Evolutionary conservation across 2,797 vertebrate species (phyloP).

Genomic region (Nannoperca australis): DNA sequence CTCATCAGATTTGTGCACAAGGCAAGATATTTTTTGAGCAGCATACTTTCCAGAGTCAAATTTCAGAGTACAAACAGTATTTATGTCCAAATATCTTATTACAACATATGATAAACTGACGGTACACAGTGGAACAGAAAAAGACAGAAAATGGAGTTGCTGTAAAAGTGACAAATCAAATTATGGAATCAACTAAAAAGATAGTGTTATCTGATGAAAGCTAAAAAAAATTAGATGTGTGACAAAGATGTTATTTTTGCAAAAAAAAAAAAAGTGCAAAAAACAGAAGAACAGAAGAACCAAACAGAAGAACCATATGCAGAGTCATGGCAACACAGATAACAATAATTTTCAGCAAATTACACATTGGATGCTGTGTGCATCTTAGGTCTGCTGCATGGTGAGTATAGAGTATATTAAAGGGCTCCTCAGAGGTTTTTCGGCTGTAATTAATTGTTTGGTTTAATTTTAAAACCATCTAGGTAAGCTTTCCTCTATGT

Average conservation of each 20-base stretch:
- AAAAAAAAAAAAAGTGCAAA: too few species aligned
- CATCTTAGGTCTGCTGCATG: background rate
- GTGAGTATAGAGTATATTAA: background rate
- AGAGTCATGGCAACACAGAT: constrained; percentile 1
- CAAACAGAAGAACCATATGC: background rate
- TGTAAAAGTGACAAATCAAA: too few species aligned
- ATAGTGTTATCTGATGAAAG: background rate
- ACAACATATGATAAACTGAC: background rate
- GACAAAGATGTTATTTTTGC: background rate
- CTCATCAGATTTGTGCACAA: constrained; percentile 1
- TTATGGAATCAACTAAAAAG: background rate
- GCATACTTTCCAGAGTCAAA: background rate
- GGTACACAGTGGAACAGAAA: background rate
- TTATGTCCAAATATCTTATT: background rate
- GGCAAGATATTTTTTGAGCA: background rate
- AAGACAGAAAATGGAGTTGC: background rate
- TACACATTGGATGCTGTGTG: background rate
- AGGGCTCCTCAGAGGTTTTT: background rate
- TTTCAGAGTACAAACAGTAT: background rate
- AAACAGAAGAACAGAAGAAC: too few species aligned
- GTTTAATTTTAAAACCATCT: background rate
- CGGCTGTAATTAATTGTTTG: background rate
- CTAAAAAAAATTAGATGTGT: background rate
- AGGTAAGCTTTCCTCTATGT: background rate
- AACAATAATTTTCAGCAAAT: background rate